Percentiles rank a stretch among this genome's conserved stretches.
Conservation (phyloP, 2,888 invertebrate species). For the Lagria hirta region DNA sequence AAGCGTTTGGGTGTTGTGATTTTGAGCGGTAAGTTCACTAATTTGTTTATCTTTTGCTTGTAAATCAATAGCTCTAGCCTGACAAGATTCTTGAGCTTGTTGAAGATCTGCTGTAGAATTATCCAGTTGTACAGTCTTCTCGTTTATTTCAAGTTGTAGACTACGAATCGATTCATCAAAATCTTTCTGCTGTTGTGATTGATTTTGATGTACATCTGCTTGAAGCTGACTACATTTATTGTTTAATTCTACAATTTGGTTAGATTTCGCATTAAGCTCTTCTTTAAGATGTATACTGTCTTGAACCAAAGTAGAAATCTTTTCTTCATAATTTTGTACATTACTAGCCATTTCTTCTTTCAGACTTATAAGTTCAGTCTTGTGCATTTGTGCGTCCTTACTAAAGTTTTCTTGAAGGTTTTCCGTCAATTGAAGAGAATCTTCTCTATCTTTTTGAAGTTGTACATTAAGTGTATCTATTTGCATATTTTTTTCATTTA, state of each 20-base stretch:
- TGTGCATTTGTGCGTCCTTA: slow-evolving; percentile 2
- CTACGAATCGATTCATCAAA: slow-evolving; percentile 55
- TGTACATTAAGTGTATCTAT: too few relatives aligned
- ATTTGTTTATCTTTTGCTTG: slow-evolving; percentile 40
- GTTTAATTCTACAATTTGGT: slow-evolving; percentile 36
- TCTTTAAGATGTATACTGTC: slow-evolving; percentile 25
- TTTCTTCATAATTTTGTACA: slow-evolving; percentile 20
- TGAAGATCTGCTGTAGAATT: slow-evolving; percentile 38
- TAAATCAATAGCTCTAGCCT: slow-evolving; percentile 32
- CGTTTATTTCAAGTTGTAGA: slow-evolving; percentile 23
- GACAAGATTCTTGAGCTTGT: slow-evolving; percentile 39
- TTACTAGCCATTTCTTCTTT: slow-evolving; percentile 12
- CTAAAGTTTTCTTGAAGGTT: slow-evolving; percentile 6
- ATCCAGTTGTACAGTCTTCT: slow-evolving; percentile 16
- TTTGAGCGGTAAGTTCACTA: slow-evolving; percentile 34
- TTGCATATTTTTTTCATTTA: slow-evolving; percentile 33
- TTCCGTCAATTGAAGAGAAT: too few relatives aligned
- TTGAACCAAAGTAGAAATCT: slow-evolving; percentile 16
- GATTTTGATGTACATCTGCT: too few relatives aligned
- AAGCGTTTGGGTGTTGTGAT: slow-evolving; percentile 41
- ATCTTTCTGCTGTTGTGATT: slow-evolving; percentile 48
- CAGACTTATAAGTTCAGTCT: slow-evolving; percentile 1
- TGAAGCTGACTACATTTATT: slow-evolving; percentile 46
- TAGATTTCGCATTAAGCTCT: slow-evolving; percentile 20
- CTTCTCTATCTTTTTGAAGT: too few relatives aligned